Evolutionary conservation across 2,113 vertebrate species (phyloP).

Genomic region (Martes martes): DNA sequence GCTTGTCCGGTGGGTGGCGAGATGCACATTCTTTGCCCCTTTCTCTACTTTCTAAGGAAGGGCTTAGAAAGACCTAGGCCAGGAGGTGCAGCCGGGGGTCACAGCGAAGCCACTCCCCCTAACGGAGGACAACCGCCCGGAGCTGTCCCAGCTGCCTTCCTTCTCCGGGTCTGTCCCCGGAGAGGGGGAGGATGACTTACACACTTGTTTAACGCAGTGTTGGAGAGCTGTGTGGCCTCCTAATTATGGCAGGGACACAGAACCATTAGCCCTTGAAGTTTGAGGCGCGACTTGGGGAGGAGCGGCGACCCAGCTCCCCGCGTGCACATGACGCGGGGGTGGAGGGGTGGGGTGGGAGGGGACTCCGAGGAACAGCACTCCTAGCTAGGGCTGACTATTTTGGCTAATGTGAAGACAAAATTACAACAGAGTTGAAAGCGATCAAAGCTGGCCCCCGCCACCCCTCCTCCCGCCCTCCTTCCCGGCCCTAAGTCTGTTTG

Average conservation of each 20-base stretch:
- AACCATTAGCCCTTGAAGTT: conserved; percentile 44
- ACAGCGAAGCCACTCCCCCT: not conserved
- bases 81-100: not conserved
- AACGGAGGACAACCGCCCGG: not conserved
- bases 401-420: conserved; percentile 43
- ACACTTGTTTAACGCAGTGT: conserved; percentile 42
- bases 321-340: not conserved
- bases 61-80: conserved; percentile 54
- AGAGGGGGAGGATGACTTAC: conserved; percentile 50
- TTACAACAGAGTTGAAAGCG: not conserved
- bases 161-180: conserved; percentile 50
- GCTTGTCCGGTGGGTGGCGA: conserved; percentile 48
- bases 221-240: conserved; percentile 61
- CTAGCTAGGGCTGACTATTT: not conserved
- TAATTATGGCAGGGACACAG: not conserved
- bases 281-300: not conserved
- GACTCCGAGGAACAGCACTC: not conserved
- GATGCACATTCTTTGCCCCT: conserved; percentile 45
- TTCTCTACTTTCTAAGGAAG: conserved; percentile 67
- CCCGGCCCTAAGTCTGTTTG: conserved; percentile 39
- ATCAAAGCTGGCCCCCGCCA: conserved; percentile 21
- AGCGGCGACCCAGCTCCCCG: not conserved
- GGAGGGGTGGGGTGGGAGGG: not conserved
- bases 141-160: conserved; percentile 60
- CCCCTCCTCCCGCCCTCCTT: not conserved